Conservation (phyloP, 2,113 vertebrate genomes). For the Paracanthobrama guichenoti region DNA sequence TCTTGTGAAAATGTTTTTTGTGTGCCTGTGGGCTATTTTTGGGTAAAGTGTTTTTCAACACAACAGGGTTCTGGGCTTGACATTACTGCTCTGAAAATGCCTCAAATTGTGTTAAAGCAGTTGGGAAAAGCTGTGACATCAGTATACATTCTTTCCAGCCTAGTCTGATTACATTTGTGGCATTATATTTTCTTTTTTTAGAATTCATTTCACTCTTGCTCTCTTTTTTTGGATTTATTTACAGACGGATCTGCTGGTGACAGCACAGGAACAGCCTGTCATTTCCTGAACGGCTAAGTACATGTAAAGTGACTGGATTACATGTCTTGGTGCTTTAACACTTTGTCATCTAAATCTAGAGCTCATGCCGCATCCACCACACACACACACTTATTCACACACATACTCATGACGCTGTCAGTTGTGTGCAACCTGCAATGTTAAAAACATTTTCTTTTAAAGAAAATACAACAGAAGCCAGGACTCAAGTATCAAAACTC, state of each 20-base stretch:
- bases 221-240: slow-evolving; percentile 10
- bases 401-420: slow-evolving; percentile 28
- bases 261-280: slow-evolving; percentile 53
- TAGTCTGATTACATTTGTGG: not conserved
- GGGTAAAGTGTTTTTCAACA: not conserved
- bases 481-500: not conserved
- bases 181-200: not conserved
- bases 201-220: not conserved
- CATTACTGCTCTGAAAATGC: not conserved
- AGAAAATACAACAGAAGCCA: not conserved
- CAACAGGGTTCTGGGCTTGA: not conserved
- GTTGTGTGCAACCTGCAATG: not conserved
- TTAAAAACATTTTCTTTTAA: not conserved
- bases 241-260: not conserved
- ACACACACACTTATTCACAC: slow-evolving; percentile 35
- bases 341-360: slow-evolving; percentile 58
- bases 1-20: slow-evolving; percentile 13
- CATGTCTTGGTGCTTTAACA: slow-evolving; percentile 57
- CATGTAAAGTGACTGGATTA: slow-evolving; percentile 61
- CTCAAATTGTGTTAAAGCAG: not conserved
- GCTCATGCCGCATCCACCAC: slow-evolving; percentile 39
- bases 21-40: slow-evolving; percentile 19
- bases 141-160: not conserved
- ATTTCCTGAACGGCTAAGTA: slow-evolving; percentile 54
- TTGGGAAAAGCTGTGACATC: not conserved